Conservation (phyloP, 1,140 invertebrate species). For the Forficula auricularia region DNA sequence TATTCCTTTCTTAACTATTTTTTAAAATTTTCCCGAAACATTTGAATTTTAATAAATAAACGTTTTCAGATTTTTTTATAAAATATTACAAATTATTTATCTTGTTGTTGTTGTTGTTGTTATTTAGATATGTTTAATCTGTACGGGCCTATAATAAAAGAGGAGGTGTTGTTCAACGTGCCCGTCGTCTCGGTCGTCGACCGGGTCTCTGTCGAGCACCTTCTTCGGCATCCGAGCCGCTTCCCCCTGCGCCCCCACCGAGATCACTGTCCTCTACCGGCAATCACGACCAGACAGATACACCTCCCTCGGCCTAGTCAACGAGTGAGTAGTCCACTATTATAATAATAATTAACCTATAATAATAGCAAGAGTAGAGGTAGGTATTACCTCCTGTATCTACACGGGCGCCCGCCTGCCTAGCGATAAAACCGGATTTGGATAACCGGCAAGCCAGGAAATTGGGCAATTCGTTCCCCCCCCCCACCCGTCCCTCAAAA, state of each 20-base stretch:
- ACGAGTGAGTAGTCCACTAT: constrained; percentile 43
- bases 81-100: constrained; percentile 18
- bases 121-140: constrained; percentile 42
- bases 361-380: too few species aligned
- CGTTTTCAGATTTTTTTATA: constrained; percentile 4
- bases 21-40: not conserved
- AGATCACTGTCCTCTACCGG: constrained; percentile 61
- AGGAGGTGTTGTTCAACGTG: constrained; percentile 54
- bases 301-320: constrained; percentile 57
- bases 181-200: constrained; percentile 60
- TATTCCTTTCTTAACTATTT: too few species aligned
- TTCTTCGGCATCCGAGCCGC: constrained; percentile 45
- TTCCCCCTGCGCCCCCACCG: constrained; percentile 67
- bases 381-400: too few species aligned
- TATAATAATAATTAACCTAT: constrained; percentile 6
- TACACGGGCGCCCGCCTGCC: too few species aligned
- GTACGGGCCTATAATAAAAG: constrained; percentile 59
- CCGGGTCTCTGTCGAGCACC: constrained; percentile 55
- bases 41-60: constrained; percentile 4
- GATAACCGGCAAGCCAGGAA: too few species aligned
- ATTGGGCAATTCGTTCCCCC: too few species aligned
- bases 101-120: too few species aligned
- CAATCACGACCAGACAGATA: constrained; percentile 55
- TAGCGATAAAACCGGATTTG: too few species aligned
- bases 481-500: too few species aligned